These are phyloP conservation scores for Coccyzus lansbergi DNA, from an alignment of 2,797 vertebrate species.

Conservation along the genomic window DNA sequence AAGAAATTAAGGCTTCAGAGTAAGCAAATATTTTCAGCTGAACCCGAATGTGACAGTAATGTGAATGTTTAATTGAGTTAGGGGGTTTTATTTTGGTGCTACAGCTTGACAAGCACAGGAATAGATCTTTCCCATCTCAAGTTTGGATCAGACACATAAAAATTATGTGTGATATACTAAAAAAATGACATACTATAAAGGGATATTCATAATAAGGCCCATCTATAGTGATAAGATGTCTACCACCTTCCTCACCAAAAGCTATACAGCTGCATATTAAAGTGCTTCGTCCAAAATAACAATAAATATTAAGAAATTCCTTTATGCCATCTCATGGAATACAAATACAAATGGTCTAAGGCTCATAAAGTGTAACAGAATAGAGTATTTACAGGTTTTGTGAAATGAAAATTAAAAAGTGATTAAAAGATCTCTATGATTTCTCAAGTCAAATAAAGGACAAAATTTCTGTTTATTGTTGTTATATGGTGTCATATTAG, in stretches of 20 bases:
- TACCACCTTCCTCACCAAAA: not conserved
- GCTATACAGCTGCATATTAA: not conserved
- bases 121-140: not conserved
- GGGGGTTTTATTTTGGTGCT: fast-evolving
- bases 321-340: not conserved
- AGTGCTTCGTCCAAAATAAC: not conserved
- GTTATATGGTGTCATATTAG: not conserved
- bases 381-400: not conserved
- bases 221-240: not conserved
- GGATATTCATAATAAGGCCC: not conserved
- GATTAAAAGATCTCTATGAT: not conserved
- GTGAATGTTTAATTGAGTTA: not conserved
- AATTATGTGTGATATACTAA: not conserved
- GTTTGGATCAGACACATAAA: not conserved
- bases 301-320: not conserved
- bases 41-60: not conserved
- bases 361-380: not conserved
- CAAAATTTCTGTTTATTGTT: not conserved
- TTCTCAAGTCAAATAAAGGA: not conserved
- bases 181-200: not conserved
- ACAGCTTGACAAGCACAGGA: not conserved
- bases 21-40: not conserved
- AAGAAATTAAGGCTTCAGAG: not conserved
- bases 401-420: not conserved
- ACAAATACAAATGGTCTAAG: not conserved